Base-by-base conservation (phyloP, 2,797 vertebrate species). In the Sebastolobus alascanus region DNA sequence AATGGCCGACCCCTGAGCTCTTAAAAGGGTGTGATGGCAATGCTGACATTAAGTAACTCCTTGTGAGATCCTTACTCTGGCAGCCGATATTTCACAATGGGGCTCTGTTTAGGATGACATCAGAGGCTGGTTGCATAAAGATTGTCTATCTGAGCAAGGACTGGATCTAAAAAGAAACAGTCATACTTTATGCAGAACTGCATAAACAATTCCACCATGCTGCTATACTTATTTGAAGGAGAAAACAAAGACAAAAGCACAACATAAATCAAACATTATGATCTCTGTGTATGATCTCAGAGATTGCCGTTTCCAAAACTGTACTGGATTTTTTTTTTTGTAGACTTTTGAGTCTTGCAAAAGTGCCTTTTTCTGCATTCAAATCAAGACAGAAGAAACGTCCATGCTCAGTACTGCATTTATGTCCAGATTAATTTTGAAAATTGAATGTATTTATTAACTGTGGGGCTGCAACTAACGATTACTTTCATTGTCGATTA, bases 21-120 rank as follows among this genome's bases (percentile, higher is more conserved):
- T 61, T 72, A 16, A 82, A 66, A 58, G 68, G 68, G 77, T 83
- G 77, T 79, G 46, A 82, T 56, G 75, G 63, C 69, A 75, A 66
- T 68, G 66, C 31, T 31, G 25, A 77, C 52, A 64, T n/a, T 6
- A 37, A 54, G 33, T 31, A 14, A 69, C 20, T 73, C 64, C 54
- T 60, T 63, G 54, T 66, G 43, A 55, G 54, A 63, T 54, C 37
- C 33, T 61, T 16, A 54, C 10, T 75, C 63, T 73, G 52, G 46
- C 52, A 68, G 60, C 40, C 3, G 25, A 1, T 38, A 25, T 50
- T 78, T 71, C 25, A 81, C 75, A 79, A 68, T 18, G 29, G 16
- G 27, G 63, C 70, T 73, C 14, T 79, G 71, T 73, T 20, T 18
- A 9, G 11, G 18, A 72, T 68, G 33, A 84, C 59, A 67, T 78